Conservation (phyloP, 2,888 invertebrate genomes). For the Lithophane socia region DNA sequence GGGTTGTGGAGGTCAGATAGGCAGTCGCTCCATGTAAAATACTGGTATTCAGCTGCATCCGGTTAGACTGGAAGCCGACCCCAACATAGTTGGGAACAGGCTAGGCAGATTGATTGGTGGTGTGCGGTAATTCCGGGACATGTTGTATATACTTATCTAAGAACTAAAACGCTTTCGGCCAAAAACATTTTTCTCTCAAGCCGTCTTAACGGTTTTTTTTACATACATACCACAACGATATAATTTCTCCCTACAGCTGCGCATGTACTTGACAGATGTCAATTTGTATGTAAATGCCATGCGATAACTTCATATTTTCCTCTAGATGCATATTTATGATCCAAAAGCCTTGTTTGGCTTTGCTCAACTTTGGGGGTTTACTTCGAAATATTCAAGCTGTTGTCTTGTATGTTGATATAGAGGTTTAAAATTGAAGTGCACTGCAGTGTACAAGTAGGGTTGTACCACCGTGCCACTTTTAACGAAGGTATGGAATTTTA, state of each 20-base stretch:
- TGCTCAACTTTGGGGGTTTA: conserved; percentile 1
- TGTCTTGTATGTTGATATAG: not conserved
- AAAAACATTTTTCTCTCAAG: too few species aligned
- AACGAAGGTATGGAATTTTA: not conserved
- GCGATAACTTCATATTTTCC: conserved; percentile 30
- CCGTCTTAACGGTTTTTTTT: too few species aligned
- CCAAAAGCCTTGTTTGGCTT: conserved; percentile 10
- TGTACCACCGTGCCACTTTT: too few species aligned
- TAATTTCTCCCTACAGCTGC: not conserved
- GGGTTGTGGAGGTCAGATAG: too few species aligned
- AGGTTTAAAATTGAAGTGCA: conserved; percentile 5
- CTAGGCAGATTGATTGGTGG: too few species aligned
- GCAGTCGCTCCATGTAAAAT: too few species aligned
- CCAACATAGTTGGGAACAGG: too few species aligned
- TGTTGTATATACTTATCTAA: too few species aligned
- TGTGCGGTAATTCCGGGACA: too few species aligned
- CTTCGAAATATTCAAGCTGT: conserved; percentile 27
- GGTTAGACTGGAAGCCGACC: too few species aligned
- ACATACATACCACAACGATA: not conserved
- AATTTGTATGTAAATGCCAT: conserved; percentile 47
- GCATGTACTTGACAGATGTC: conserved; percentile 35
- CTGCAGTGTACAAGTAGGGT: not conserved
- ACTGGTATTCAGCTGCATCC: too few species aligned
- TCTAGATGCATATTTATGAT: conserved; percentile 44
- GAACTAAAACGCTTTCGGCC: too few species aligned